Base-by-base conservation (phyloP, 2,797 vertebrate species). In the Acanthis flammea region DNA sequence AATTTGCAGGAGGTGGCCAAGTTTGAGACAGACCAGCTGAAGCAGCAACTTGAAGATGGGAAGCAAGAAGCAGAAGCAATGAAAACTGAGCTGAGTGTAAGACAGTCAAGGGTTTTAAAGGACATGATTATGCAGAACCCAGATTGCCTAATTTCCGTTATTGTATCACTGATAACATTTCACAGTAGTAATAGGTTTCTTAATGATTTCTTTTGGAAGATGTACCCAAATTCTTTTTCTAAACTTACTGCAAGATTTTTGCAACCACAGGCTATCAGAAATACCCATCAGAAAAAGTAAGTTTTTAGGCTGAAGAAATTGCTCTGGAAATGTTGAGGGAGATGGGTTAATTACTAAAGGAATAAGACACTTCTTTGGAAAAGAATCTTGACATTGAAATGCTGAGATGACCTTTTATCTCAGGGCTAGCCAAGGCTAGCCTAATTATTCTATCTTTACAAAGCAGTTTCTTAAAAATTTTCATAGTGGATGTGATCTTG, bases 1-100 rank as follows among this genome's bases (percentile, higher is more conserved):
- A 99, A 99, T 76, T 97, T 99, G 73, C 99, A 99, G 93, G 99
- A 99, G 57, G 99, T 99, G 94, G 96, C 98, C 27, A 99, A 99
- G 96, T 99, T 99, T 98, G 99, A 99, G 87, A 97, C 97, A 2
- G 99, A 99, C 92, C 98, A 99, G 75, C 97, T 98, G 63, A 97
- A 96, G 77, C 98, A 98, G 95, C 98, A 98, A 81, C 98, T 99
- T 81, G 96, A 98, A 58, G 98, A 98, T 62, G 96, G 95, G 95
- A 98, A 98, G 93, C 97, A 98, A 88, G 98, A 99, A 96, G 96
- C 94, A 45, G 96, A 98, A 74, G 88, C 97, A 57, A 97, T 99
- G 91, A 98, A 98, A 95, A 96, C 94, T 21, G 98, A 98, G 72
- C 97, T 99, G 92, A 97, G 93, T 68, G 98, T 98, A 96, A 98